Conservation (phyloP, 2,888 invertebrate species). For the Leucozona laternaria region DNA sequence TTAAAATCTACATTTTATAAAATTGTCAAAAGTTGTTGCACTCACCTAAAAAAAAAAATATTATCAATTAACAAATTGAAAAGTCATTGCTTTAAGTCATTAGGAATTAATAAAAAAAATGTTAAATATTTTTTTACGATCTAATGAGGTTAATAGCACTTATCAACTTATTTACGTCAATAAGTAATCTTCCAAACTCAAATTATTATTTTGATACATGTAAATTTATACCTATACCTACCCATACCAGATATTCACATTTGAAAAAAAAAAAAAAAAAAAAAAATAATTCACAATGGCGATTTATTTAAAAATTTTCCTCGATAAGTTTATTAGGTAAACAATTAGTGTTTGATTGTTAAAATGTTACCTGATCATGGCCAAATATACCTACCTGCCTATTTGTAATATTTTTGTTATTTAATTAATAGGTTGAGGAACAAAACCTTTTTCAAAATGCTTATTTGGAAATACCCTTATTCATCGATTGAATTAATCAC, state of each 20-base stretch:
- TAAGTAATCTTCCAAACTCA: background rate
- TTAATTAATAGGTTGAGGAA: background rate
- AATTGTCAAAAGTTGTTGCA: background rate
- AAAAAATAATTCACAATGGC: background rate
- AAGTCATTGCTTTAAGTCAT: background rate
- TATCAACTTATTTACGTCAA: background rate
- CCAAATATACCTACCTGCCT: background rate
- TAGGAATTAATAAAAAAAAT: background rate
- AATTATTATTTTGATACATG: no score
- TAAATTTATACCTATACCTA: no score
- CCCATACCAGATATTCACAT: no score
- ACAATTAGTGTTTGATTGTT: background rate
- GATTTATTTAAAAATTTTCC: background rate
- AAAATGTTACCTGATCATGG: background rate
- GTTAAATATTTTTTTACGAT: background rate
- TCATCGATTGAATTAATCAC: slow-evolving; percentile 24
- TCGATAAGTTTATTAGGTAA: background rate
- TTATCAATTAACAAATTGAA: background rate
- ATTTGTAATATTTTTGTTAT: background rate
- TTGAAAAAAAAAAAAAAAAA: no score
- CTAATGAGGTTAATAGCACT: background rate
- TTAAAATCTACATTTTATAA: background rate
- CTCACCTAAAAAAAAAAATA: background rate
- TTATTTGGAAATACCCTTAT: slow-evolving; percentile 43
- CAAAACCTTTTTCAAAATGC: background rate